Percentiles rank a stretch among this genome's conserved stretches.
Evolutionary conservation across 2,888 invertebrate genomes (phyloP).

Genomic region (Polylopha cassiicola): DNA sequence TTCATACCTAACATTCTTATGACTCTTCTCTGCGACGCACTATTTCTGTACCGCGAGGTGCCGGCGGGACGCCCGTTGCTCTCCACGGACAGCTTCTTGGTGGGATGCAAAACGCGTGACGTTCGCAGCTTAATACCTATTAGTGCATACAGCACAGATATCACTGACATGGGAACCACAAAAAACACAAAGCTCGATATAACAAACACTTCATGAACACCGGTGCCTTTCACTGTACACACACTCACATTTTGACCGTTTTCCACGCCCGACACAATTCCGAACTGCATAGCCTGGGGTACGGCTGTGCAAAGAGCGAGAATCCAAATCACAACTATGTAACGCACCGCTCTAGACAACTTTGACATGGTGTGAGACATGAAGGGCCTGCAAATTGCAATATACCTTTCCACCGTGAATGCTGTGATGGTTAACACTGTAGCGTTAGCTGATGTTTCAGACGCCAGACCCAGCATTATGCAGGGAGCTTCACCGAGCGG

Average conservation of each 20-base stretch:
- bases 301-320: constrained; percentile 84
- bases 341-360: constrained; percentile 86
- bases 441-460: constrained; percentile 91
- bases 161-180: constrained; percentile 90
- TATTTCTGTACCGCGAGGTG: constrained; percentile 70
- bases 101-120: constrained; percentile 78
- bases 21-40: constrained; percentile 79
- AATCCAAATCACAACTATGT: constrained; percentile 86
- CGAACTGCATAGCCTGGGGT: constrained; percentile 89
- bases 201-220: constrained; percentile 84
- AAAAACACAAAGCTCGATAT: constrained; percentile 90
- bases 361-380: constrained; percentile 90
- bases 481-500: constrained; percentile 88
- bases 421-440: constrained; percentile 92
- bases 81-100: constrained; percentile 74
- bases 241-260: constrained; percentile 67
- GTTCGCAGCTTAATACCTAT: constrained; percentile 84
- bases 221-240: constrained; percentile 78
- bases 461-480: constrained; percentile 83
- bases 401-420: constrained; percentile 92
- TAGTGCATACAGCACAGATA: constrained; percentile 87
- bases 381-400: constrained; percentile 92
- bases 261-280: constrained; percentile 76
- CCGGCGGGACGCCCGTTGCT: constrained; percentile 54
- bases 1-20: constrained; percentile 89